These are phyloP conservation scores for Merluccius polli DNA, from an alignment of 2,797 vertebrate genomes.

Conservation along the genomic window DNA sequence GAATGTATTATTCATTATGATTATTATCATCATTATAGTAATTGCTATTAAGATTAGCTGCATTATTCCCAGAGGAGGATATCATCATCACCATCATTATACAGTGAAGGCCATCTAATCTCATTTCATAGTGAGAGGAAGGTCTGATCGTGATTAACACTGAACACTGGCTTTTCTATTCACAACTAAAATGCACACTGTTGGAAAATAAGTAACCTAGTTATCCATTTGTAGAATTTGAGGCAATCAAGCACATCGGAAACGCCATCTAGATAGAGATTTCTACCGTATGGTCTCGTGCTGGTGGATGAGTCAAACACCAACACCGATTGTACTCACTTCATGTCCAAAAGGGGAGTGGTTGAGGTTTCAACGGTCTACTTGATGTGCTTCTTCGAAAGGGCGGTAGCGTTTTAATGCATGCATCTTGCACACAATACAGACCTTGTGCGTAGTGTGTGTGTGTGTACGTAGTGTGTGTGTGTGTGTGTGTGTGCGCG, in stretches of 20 bases:
- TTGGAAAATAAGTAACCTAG: background rate
- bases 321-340: too few relatives aligned
- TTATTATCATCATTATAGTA: background rate
- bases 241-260: too few relatives aligned
- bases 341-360: too few relatives aligned
- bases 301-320: too few relatives aligned
- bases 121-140: background rate
- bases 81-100: background rate
- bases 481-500: background rate
- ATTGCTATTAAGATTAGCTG: background rate
- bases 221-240: background rate
- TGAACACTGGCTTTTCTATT: background rate
- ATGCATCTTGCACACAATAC: too few relatives aligned
- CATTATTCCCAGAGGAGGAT: background rate
- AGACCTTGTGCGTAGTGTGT: background rate
- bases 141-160: too few relatives aligned
- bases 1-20: background rate
- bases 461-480: too few relatives aligned
- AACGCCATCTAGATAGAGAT: too few relatives aligned
- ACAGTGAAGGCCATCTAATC: background rate
- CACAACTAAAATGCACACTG: background rate
- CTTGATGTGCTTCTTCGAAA: too few relatives aligned
- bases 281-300: too few relatives aligned
- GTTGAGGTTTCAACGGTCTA: too few relatives aligned
- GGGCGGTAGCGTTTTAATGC: too few relatives aligned